A percentile compares a stretch with the other conserved stretches of the same genome.
Conservation (phyloP, 2,888 invertebrate genomes). For the Elegia similella region DNA sequence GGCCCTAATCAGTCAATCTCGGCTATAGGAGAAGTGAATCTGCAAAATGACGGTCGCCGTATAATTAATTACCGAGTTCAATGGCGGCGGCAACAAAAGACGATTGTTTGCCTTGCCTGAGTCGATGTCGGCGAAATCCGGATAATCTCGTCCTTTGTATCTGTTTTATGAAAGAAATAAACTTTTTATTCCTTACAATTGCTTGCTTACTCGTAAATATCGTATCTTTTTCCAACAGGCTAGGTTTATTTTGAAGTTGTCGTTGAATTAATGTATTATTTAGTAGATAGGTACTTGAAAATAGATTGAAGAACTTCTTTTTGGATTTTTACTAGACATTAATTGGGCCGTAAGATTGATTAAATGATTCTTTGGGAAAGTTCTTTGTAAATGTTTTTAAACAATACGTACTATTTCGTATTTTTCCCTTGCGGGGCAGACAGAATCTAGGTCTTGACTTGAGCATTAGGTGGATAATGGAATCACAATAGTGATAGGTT, state of each 20-base stretch:
- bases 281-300: no score
- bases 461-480: no score
- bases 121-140: conserved; percentile 70
- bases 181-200: conserved; percentile 68
- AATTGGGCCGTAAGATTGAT: no score
- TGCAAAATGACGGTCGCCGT: conserved; percentile 62
- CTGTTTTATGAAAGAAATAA: conserved; percentile 70
- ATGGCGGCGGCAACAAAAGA: conserved; percentile 71
- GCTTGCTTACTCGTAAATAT: conserved; percentile 41
- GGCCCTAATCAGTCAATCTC: conserved; percentile 55
- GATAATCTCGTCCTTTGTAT: conserved; percentile 74
- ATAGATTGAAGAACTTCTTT: no score
- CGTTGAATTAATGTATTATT: background rate
- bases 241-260: conserved; percentile 14
- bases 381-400: no score
- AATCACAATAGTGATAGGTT: no score
- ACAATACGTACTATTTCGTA: no score
- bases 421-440: no score
- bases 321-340: no score
- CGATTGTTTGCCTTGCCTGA: conserved; percentile 74
- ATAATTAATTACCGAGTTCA: conserved; percentile 76
- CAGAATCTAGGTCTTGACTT: no score
- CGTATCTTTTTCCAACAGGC: conserved; percentile 35
- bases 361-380: no score
- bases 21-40: conserved; percentile 61